Conservation (phyloP, 2,888 invertebrate genomes). For the Bedellia somnulentella region DNA sequence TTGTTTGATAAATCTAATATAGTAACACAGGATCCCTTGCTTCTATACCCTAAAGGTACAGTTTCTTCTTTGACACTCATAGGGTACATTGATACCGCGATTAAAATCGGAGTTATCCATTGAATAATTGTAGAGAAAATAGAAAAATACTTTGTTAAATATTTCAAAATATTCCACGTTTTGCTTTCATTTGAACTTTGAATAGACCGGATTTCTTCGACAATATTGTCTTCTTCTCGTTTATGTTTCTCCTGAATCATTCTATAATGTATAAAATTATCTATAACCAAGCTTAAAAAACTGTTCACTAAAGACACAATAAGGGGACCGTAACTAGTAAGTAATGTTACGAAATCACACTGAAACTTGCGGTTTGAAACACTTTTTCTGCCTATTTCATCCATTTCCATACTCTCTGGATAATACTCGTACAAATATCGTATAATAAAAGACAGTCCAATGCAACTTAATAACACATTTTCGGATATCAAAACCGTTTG, state of each 20-base stretch:
- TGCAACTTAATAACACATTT: slow-evolving; percentile 36
- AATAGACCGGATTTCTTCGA: slow-evolving; percentile 19
- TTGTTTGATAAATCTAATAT: slow-evolving; percentile 24
- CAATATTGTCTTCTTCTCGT: slow-evolving; percentile 26
- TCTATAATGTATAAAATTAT: slow-evolving; percentile 45
- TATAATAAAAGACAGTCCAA: slow-evolving; percentile 34
- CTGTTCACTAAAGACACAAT: slow-evolving; percentile 43
- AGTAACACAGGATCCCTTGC: slow-evolving; percentile 36
- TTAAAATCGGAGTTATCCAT: slow-evolving; percentile 35
- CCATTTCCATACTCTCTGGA: slow-evolving; percentile 19
- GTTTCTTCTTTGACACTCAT: slow-evolving; percentile 27
- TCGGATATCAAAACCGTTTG: slow-evolving; percentile 36
- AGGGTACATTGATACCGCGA: slow-evolving; percentile 36
- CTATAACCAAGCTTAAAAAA: slow-evolving; percentile 37
- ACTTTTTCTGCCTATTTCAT: slow-evolving; percentile 23
- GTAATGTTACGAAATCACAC: slow-evolving; percentile 27
- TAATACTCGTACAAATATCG: slow-evolving; percentile 24
- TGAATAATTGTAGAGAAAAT: slow-evolving; percentile 29
- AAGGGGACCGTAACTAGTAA: slow-evolving; percentile 38
- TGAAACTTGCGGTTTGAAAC: too few species aligned
- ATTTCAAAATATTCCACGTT: slow-evolving; percentile 18
- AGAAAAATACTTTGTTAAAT: slow-evolving; percentile 27
- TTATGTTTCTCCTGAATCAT: slow-evolving; percentile 24
- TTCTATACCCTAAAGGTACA: slow-evolving; percentile 17
- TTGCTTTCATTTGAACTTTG: too few species aligned